phyloP scores from a whole-genome alignment of 2,888 invertebrate genomes.

The Thereva unica region DNA sequence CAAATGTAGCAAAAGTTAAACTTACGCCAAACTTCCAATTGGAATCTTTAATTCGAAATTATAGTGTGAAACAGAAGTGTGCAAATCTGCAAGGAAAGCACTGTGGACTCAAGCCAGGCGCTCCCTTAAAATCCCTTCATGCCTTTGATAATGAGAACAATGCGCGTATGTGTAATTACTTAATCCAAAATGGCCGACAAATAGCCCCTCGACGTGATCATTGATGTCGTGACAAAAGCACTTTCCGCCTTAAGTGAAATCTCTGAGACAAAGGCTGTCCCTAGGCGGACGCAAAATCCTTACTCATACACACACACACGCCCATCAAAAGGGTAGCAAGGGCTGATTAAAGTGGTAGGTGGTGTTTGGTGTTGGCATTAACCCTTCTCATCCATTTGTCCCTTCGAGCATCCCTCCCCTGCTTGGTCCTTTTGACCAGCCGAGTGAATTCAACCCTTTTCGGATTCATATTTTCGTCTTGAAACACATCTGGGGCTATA shows the following conservation, averaged over 20 bases:
- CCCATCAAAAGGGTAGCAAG: background rate
- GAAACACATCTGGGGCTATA: slow-evolving; percentile 37
- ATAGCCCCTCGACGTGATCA: slow-evolving; percentile 42
- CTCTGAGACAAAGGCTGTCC: slow-evolving; percentile 17
- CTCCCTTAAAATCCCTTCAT: background rate
- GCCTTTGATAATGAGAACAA: slow-evolving; percentile 36
- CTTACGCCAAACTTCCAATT: too few species aligned
- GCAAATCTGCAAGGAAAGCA: background rate
- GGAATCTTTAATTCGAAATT: too few species aligned
- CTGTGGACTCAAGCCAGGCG: background rate
- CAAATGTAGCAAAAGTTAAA: too few species aligned
- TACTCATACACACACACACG: slow-evolving; percentile 10
- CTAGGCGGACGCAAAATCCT: background rate
- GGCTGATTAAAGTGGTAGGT: slow-evolving; percentile 37
- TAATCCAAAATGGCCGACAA: slow-evolving; percentile 45
- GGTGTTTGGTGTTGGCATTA: slow-evolving; percentile 54
- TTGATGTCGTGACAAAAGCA: slow-evolving; percentile 42
- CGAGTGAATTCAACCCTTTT: slow-evolving; percentile 55
- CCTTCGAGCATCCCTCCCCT: slow-evolving; percentile 49
- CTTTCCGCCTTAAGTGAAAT: slow-evolving; percentile 40
- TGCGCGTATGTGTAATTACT: slow-evolving; percentile 43
- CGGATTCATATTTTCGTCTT: slow-evolving; percentile 47
- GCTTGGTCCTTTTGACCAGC: slow-evolving; percentile 53
- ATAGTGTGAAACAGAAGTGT: background rate
- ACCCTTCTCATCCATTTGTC: slow-evolving; percentile 49